A percentile compares a stretch with the other conserved stretches of the same genome.
These are phyloP conservation scores for Blastobasis lacticolella DNA, from an alignment of 2,888 invertebrate genomes.

Conservation along the genomic window DNA sequence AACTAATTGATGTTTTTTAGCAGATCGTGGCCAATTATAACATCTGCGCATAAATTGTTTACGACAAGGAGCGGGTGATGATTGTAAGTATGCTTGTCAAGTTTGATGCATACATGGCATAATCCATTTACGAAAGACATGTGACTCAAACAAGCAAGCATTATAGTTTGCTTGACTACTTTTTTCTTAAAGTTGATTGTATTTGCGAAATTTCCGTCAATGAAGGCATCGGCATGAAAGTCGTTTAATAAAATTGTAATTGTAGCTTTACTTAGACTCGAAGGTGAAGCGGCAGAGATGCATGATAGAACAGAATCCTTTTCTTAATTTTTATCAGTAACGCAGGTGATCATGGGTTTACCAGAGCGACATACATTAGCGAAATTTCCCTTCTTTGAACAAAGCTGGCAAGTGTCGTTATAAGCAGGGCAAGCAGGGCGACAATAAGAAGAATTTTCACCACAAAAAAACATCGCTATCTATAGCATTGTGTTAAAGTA, in stretches of 20 bases:
- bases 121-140: neutral
- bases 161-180: neutral
- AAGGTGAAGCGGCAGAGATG: neutral
- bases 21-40: neutral
- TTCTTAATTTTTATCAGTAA: neutral
- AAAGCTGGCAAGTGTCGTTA: neutral
- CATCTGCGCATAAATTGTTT: neutral
- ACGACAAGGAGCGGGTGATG: neutral
- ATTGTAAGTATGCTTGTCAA: neutral
- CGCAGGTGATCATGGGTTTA: neutral
- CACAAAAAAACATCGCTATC: neutral
- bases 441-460: neutral
- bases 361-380: neutral
- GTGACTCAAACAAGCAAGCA: neutral
- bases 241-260: neutral
- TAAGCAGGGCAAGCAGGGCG: neutral
- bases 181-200: neutral
- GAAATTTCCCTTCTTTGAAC: neutral
- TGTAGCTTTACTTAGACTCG: neutral
- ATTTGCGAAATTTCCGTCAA: neutral
- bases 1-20: neutral
- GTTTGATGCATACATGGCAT: neutral
- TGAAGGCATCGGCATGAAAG: neutral
- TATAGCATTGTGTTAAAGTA: neutral
- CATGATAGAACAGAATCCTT: neutral